Evolutionary conservation across 1,140 invertebrate genomes (phyloP), one percentile per base, ranked within the genome.

Genomic region (Leucophenga varia): DNA sequence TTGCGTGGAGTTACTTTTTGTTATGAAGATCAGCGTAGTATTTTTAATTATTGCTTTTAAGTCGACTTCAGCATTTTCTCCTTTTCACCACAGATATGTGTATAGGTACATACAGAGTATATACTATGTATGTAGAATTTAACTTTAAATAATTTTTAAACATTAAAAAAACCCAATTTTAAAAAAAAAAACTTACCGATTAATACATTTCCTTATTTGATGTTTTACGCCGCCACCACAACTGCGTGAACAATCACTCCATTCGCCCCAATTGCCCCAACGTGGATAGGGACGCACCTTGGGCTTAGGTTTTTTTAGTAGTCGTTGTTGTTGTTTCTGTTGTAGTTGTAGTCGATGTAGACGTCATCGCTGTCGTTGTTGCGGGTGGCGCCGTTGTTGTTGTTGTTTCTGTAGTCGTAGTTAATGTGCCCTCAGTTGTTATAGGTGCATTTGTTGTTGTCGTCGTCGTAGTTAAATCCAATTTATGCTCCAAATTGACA

Each of bases 171-270:
- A n/a, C n/a, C n/a, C n/a, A n/a, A n/a, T n/a, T n/a, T n/a, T n/a
- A n/a, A n/a, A n/a, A n/a, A n/a, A n/a, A n/a, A n/a, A n/a, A n/a
- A 63, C 67, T 56, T 41, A 74, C 72, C 59, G 54, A 35, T 57
- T 57, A 31, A 74, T 61, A 44, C 72, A 74, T 41, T 72, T 72
- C 19, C 54, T 57, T 80, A 77, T 82, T 68, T 90, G 87, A 52
- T 80, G 83, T 34, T 85, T 81, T 1, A 95, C 87, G 17, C 91
- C 91, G 14, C 91, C 91, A 1, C 90, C 91, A 67, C 92, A 95
- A 10, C 86, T 83, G 20, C 91, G 78, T 1, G 89, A 92, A 72
- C 92, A 95, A 4, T 83, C 78, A 34, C 83, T 84, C 16, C 85
- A 83, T 18, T 81, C 74, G 2, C 84, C 84, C 91, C 91, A 95